Evolutionary conservation across 2,888 invertebrate genomes (phyloP).

Genomic region (Dorcus parallelipipedus): DNA sequence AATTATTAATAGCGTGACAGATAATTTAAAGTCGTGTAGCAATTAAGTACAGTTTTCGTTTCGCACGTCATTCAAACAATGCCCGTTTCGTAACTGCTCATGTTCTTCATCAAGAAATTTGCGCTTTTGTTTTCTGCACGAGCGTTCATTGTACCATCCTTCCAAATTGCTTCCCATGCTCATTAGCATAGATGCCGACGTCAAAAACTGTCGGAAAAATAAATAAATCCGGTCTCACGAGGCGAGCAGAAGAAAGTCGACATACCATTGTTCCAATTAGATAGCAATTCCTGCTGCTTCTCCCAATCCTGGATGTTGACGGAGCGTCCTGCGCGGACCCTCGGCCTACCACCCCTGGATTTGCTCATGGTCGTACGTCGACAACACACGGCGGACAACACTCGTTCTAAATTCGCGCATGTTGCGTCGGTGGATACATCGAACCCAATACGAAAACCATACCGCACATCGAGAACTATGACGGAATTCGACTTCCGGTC

Average conservation of each 20-base stretch:
- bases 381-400: constrained; percentile 1
- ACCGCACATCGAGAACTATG: constrained; percentile 1
- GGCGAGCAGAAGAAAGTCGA: constrained; percentile 14
- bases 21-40: too few relatives aligned
- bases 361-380: constrained; percentile 11
- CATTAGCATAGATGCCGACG: not conserved
- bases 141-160: too few relatives aligned
- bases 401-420: constrained; percentile 8
- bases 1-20: too few relatives aligned
- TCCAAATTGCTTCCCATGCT: too few relatives aligned
- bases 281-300: constrained; percentile 50
- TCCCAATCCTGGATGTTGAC: constrained; percentile 51
- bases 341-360: constrained; percentile 28
- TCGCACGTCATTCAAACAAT: too few relatives aligned
- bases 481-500: too few relatives aligned
- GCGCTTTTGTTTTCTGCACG: too few relatives aligned
- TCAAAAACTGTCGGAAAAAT: not conserved
- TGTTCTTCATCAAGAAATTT: too few relatives aligned
- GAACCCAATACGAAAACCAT: constrained; percentile 5
- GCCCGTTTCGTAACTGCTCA: too few relatives aligned
- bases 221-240: not conserved
- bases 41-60: too few relatives aligned
- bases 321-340: constrained; percentile 47
- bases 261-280: constrained; percentile 55
- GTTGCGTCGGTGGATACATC: constrained; percentile 13